A percentile compares a stretch with the other conserved stretches of the same genome.
Conservation (phyloP, 2,888 invertebrate genomes). For the Erebia epiphron region DNA sequence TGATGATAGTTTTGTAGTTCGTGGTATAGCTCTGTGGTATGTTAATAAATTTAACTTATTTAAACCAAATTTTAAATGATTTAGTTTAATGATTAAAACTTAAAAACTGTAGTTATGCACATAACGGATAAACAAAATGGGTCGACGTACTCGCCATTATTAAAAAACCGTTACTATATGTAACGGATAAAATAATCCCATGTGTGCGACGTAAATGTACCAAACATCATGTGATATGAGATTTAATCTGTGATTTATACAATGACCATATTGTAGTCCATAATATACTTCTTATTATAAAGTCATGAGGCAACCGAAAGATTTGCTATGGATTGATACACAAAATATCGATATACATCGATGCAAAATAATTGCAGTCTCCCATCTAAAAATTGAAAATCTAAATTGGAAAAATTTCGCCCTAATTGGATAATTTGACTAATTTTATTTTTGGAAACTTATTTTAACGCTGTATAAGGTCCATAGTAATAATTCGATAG, state of each 20-base stretch:
- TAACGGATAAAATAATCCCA: not conserved
- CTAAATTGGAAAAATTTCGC: no score
- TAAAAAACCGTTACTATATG: no score
- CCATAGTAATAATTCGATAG: no score
- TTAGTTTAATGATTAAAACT: not conserved
- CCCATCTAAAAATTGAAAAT: no score
- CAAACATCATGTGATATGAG: conserved; percentile 46
- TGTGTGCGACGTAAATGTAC: conserved; percentile 25
- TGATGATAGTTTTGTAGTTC: not conserved
- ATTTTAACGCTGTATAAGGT: no score
- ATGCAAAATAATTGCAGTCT: no score
- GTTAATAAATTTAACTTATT: conserved; percentile 1
- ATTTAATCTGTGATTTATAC: conserved; percentile 64
- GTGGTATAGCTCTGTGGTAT: conserved; percentile 7
- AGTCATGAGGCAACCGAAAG: not conserved
- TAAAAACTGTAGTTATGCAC: conserved; percentile 4
- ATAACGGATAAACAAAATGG: not conserved
- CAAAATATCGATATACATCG: not conserved
- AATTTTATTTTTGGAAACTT: no score
- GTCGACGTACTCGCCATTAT: no score
- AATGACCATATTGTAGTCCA: conserved; percentile 38
- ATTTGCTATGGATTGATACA: conserved; percentile 8
- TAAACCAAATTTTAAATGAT: not conserved
- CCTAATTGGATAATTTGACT: no score
- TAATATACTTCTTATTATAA: conserved; percentile 7